Evolutionary conservation across 2,113 vertebrate species (phyloP).

Genomic region (Microcebus tavaratra): DNA sequence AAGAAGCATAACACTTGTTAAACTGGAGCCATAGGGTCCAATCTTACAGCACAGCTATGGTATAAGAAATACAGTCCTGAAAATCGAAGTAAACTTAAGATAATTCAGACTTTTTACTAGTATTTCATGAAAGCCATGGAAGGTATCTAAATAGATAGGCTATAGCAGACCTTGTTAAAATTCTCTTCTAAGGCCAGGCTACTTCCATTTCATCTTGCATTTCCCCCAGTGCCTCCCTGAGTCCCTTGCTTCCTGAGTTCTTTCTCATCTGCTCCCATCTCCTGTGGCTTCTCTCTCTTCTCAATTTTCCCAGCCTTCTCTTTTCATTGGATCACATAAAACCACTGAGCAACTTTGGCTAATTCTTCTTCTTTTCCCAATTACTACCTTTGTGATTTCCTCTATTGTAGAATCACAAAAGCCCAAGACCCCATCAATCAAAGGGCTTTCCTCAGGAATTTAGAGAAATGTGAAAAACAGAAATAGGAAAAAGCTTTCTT

Average conservation of each 20-base stretch:
- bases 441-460: not conserved
- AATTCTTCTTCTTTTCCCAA: not conserved
- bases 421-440: not conserved
- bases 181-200: not conserved
- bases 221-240: not conserved
- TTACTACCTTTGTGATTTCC: not conserved
- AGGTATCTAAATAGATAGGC: not conserved
- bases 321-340: not conserved
- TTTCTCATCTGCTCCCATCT: not conserved
- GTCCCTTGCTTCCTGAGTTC: not conserved
- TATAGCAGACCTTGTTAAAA: not conserved
- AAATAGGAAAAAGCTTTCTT: not conserved
- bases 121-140: not conserved
- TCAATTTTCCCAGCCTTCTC: not conserved
- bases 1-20: not conserved
- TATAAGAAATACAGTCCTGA: not conserved
- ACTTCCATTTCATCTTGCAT: not conserved
- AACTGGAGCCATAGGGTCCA: not conserved
- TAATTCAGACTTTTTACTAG: not conserved
- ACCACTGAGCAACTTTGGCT: not conserved
- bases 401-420: not conserved
- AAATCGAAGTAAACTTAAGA: not conserved
- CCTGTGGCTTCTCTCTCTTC: not conserved
- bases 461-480: not conserved
- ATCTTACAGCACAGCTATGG: not conserved